Evolutionary conservation across 2,797 vertebrate genomes (phyloP), one percentile per base, ranked within the genome.

Genomic region (Leucoraja ocellata): DNA sequence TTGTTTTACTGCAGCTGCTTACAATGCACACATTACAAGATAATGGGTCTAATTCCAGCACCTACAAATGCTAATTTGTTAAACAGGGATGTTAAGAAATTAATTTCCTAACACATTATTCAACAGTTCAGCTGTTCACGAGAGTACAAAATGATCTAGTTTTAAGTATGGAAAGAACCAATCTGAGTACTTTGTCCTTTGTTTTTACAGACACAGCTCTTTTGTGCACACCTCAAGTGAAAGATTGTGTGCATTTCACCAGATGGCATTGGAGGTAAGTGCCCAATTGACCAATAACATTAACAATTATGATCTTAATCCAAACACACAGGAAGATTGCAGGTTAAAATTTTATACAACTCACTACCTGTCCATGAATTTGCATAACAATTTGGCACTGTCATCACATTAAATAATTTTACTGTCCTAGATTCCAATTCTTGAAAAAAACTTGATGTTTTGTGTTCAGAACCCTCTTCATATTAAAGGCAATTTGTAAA

Each of bases 41-140:
- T 54, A 92, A 92, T 92, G 90, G 13, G 11, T 39, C 36, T 74
- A 39, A 91, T 74, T 74, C 71, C 90, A 92, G 54, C 71, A 39
- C 7, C 76, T 74, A 92, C 23, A 73, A 46, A 74, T 92, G 36
- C 11, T 92, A 74, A 92, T 73, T 88, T 73, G 14, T 68, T 74
- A 74, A 92, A 18, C 68, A 74, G 65, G 6, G 21, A 58, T n/a
- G 68, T 92, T 73, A 92, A 92, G 54, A 73, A 74, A 46, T 25
- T 71, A 14, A 91, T 91, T 91, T 91, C 73, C 21, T 14, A 73
- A 76, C 71, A 74, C 39, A 76, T 74, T 74, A 91, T 74, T 91
- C 88, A 91, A 7, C 11, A 71, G 16, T 23, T 46, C 90, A 21
- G 61, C 61, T 88, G n/a, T 36, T 88, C 63, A 68, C 65, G 68